Percentiles rank a stretch among this genome's conserved stretches.
These are phyloP conservation scores for Orius insidiosus DNA, from an alignment of 1,140 invertebrate genomes.

Conservation along the genomic window DNA sequence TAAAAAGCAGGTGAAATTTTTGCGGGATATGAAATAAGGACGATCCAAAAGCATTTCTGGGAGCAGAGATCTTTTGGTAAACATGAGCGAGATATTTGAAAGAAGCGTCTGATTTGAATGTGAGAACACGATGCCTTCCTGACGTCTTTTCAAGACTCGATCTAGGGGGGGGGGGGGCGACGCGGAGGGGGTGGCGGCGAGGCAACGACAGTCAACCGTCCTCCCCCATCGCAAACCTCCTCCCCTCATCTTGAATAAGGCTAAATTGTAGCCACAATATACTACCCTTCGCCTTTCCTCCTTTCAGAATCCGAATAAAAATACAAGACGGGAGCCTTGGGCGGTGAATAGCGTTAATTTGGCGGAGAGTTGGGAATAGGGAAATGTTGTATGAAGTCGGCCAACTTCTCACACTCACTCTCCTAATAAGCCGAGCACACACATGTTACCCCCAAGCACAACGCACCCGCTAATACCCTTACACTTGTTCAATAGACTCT, in stretches of 20 bases:
- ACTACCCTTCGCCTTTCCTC: conserved; percentile 7
- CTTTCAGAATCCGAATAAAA: conserved; percentile 14
- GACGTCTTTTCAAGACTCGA: background rate
- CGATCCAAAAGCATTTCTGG: background rate
- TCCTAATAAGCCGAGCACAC: too few relatives aligned
- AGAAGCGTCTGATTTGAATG: conserved; percentile 16
- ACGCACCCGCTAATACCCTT: too few relatives aligned
- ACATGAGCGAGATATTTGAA: conserved; percentile 8
- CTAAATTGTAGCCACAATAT: conserved; percentile 20
- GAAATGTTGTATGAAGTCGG: background rate
- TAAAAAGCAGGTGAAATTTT: background rate
- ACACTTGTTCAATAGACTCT: conserved; percentile 3
- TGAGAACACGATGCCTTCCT: background rate
- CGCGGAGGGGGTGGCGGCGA: too few relatives aligned
- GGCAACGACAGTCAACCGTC: conserved; percentile 1
- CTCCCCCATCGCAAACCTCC: background rate
- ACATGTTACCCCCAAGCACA: too few relatives aligned
- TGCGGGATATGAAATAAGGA: background rate
- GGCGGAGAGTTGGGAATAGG: conserved; percentile 3
- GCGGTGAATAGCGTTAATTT: conserved; percentile 17
- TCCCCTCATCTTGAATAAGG: conserved; percentile 16
- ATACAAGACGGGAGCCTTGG: conserved; percentile 8
- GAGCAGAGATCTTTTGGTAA: background rate
- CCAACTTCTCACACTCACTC: background rate
- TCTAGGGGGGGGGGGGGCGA: background rate